Evolutionary conservation across 2,888 invertebrate genomes (phyloP), one percentile per base, ranked within the genome.

Genomic region (Nomada flava): DNA sequence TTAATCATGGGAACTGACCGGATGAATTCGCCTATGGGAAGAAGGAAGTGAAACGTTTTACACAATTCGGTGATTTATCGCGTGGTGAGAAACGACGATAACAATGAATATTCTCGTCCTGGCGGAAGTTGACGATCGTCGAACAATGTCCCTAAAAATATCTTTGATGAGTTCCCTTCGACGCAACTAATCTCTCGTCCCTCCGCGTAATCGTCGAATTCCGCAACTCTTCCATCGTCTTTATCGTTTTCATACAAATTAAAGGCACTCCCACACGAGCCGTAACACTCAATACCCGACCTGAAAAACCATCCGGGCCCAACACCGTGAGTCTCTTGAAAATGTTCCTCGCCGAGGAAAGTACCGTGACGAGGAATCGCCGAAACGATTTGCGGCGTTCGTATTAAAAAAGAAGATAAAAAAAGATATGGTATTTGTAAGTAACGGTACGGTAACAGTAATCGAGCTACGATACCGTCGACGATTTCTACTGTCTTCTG

Each of bases 381-480:
- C 50, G 67, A 52, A 69, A 57, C 70, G 64, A 60, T 77, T 65
- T 65, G 59, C n/a, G 44, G 59, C 47, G 26, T 70, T 47, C 23
- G 23, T 57, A 26, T 57, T 65, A 76, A 72, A 72, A 79, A 67
- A 9, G 7, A 29, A 5, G 36, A 36, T 15, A 47, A 15, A 47
- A 47, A 13, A 47, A 47, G 15, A 47, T 11, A 47, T 13, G 47
- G 72, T 50, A 62, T 55, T 52, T 42, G 60, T 44, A 11, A 36
- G 52, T 82, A 76, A 82, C 82, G 82, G 82, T 77, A 79, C 23
- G 13, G 50, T 62, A 59, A 26, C 52, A 52, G 69, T 57, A 60
- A 65, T 72, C 64, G 53, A 62, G 47, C 53, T 15, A 36, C 60
- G 79, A 71, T 57, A 67, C 13, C 53, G 53, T 26, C 63, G 70